phyloP scores from a whole-genome alignment of 1,140 invertebrate genomes.

The Bombus waltoni region DNA sequence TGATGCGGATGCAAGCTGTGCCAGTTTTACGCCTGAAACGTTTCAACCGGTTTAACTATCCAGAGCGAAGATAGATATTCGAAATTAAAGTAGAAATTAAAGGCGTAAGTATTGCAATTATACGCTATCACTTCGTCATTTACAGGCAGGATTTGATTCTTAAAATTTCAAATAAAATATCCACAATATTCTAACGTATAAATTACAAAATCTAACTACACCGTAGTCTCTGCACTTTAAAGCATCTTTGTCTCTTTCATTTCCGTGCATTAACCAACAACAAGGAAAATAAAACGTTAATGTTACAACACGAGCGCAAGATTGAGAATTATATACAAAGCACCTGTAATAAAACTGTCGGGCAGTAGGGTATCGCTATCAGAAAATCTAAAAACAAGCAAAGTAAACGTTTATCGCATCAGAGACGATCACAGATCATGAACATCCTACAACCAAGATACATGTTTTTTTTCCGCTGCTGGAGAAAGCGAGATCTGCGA shows the following conservation, averaged over 20 bases:
- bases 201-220: no score
- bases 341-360: background rate
- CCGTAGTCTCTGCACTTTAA: no score
- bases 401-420: background rate
- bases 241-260: no score
- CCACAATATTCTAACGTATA: no score
- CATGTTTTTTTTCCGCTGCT: background rate
- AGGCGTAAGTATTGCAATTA: no score
- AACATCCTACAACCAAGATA: background rate
- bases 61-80: background rate
- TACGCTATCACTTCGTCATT: background rate
- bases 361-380: background rate
- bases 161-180: no score
- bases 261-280: no score
- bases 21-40: background rate
- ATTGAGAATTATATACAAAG: background rate
- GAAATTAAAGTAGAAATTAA: background rate
- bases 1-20: background rate
- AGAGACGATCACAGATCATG: background rate
- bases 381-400: background rate
- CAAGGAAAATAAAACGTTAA: background rate
- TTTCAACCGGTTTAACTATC: background rate
- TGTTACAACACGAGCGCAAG: background rate
- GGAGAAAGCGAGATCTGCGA: background rate
- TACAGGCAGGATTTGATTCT: background rate